These are phyloP conservation scores for Temnothorax unifasciatus DNA, from an alignment of 2,888 invertebrate species.

Conservation along the genomic window DNA sequence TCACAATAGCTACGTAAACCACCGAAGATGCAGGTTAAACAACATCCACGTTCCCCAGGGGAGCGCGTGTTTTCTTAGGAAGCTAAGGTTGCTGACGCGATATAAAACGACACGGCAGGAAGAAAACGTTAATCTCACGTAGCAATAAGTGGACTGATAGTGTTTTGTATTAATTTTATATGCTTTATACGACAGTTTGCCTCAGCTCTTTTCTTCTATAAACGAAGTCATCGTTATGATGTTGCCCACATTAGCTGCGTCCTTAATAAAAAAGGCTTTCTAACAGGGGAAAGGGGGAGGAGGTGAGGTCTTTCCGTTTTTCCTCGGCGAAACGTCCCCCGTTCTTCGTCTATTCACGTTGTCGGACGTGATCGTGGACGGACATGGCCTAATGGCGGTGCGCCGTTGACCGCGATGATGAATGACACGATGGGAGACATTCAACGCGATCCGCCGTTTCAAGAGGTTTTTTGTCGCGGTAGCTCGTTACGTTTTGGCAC, in stretches of 20 bases:
- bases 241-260: conserved; percentile 8
- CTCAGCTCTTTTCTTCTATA: not conserved
- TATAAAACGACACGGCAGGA: not conserved
- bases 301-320: conserved; percentile 17
- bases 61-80: conserved; percentile 7
- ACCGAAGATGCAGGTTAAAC: conserved; percentile 5
- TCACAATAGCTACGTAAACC: conserved; percentile 19
- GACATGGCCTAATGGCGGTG: conserved; percentile 66
- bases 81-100: conserved; percentile 14
- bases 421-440: conserved; percentile 74
- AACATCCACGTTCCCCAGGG: not conserved
- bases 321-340: conserved; percentile 23
- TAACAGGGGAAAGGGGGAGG: not conserved
- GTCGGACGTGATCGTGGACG: conserved; percentile 63
- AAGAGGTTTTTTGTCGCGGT: conserved; percentile 71
- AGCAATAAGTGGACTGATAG: not conserved
- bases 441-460: conserved; percentile 69
- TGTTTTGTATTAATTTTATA: not conserved
- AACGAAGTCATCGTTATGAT: conserved; percentile 1
- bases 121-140: conserved; percentile 4
- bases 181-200: not conserved
- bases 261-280: conserved; percentile 19
- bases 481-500: conserved; percentile 80
- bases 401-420: conserved; percentile 73
- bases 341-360: conserved; percentile 54